phyloP scores from a whole-genome alignment of 2,888 invertebrate species.

The Oxyscelio sp. region DNA sequence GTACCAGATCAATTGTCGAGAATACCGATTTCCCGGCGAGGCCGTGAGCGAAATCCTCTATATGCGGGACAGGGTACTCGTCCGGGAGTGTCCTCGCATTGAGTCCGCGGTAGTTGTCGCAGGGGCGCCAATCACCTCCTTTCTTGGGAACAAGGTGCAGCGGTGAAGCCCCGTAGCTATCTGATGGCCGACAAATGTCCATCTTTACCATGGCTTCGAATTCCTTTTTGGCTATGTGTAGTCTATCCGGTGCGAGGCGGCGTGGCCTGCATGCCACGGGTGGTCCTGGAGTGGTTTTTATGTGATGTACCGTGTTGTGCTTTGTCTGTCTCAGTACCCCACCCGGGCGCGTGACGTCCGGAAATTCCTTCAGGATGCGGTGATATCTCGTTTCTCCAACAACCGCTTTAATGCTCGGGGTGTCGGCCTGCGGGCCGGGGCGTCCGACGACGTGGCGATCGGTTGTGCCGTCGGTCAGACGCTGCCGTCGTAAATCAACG shows the following conservation, averaged over 20 bases:
- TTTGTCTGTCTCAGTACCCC: constrained; percentile 36
- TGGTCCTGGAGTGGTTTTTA: constrained; percentile 83
- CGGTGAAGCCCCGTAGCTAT: constrained; percentile 86
- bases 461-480: constrained; percentile 71
- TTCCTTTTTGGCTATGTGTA: constrained; percentile 81
- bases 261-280: constrained; percentile 82
- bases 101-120: constrained; percentile 78
- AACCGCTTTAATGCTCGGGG: constrained; percentile 6
- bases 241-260: constrained; percentile 82
- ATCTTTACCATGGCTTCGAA: constrained; percentile 82
- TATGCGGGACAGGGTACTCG: constrained; percentile 80
- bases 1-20: constrained; percentile 44
- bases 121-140: constrained; percentile 73
- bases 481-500: constrained; percentile 78
- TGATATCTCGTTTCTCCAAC: constrained; percentile 9
- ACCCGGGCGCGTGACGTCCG: constrained; percentile 48
- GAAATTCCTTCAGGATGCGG: constrained; percentile 33
- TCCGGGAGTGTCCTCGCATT: constrained; percentile 79
- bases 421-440: neutral
- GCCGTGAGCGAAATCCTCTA: constrained; percentile 78
- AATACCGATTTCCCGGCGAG: constrained; percentile 73
- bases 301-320: constrained; percentile 54
- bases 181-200: constrained; percentile 86
- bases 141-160: constrained; percentile 82
- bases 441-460: neutral